phyloP scores from a whole-genome alignment of 2,888 invertebrate genomes.

The Dendrolimus houi region DNA sequence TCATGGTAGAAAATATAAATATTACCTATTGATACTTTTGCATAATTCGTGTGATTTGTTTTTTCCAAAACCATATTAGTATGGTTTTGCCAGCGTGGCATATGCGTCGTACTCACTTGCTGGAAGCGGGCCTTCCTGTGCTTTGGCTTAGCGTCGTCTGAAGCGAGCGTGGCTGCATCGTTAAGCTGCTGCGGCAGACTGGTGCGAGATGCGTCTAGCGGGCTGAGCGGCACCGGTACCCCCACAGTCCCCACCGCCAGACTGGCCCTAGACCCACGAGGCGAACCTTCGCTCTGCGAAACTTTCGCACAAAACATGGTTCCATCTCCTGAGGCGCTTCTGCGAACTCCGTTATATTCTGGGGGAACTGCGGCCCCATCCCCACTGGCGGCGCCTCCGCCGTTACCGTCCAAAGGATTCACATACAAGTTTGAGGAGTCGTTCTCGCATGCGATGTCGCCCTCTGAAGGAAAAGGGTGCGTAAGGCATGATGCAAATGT shows the following conservation, averaged over 20 bases:
- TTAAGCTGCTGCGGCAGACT: conserved; percentile 58
- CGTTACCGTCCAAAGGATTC: conserved; percentile 87
- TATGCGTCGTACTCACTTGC: conserved; percentile 73
- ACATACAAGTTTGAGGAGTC: conserved; percentile 92
- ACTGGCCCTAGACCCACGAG: conserved; percentile 63
- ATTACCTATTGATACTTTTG: neutral
- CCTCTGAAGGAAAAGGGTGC: conserved; percentile 94
- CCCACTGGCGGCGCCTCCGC: conserved; percentile 54
- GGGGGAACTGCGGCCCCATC: conserved; percentile 41
- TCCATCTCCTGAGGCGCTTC: conserved; percentile 87
- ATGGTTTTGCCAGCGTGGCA: too few relatives aligned
- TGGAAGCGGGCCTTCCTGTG: conserved; percentile 92
- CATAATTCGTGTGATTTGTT: too few relatives aligned
- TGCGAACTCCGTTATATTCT: conserved; percentile 80
- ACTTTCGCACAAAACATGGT: conserved; percentile 79
- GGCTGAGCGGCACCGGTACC: conserved; percentile 22
- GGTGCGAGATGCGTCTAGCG: conserved; percentile 59
- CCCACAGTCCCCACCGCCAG: conserved; percentile 35
- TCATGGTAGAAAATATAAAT: conserved; percentile 9
- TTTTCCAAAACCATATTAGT: too few relatives aligned
- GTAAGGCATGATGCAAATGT: conserved; percentile 98
- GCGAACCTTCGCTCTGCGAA: conserved; percentile 73
- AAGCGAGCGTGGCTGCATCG: conserved; percentile 52
- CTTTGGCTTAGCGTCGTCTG: conserved; percentile 79
- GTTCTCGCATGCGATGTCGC: conserved; percentile 81